Percentiles rank a stretch among this genome's conserved stretches.
These are phyloP conservation scores for Druon quercuslanigerum DNA, from an alignment of 1,140 invertebrate species.

Conservation along the genomic window DNA sequence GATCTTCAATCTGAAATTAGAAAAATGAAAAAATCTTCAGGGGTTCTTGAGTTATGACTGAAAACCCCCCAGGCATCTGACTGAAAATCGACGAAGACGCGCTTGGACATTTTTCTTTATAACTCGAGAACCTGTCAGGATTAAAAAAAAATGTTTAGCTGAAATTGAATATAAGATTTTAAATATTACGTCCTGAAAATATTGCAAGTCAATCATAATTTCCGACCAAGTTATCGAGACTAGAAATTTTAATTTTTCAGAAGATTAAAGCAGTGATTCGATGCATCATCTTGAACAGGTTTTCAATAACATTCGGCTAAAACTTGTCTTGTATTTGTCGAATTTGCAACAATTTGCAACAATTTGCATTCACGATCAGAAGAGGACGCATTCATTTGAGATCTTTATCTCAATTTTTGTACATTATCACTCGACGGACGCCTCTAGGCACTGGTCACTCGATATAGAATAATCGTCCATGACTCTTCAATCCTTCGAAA, in stretches of 20 bases:
- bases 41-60: too few relatives aligned
- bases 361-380: slow-evolving; percentile 20
- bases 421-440: slow-evolving; percentile 31
- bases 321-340: slow-evolving; percentile 17
- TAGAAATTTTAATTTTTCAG: neutral
- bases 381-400: slow-evolving; percentile 13
- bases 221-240: neutral
- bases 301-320: neutral
- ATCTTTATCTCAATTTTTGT: slow-evolving; percentile 26
- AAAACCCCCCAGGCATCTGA: too few relatives aligned
- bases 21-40: too few relatives aligned
- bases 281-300: neutral
- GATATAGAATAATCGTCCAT: slow-evolving; percentile 40
- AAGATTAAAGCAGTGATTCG: slow-evolving; percentile 1
- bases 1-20: too few relatives aligned
- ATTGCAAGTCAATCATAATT: neutral
- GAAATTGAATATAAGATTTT: too few relatives aligned
- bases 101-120: too few relatives aligned
- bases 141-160: too few relatives aligned
- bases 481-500: slow-evolving; percentile 23
- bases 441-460: slow-evolving; percentile 37
- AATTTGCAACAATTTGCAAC: neutral
- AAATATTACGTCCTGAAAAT: too few relatives aligned
- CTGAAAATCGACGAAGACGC: too few relatives aligned
- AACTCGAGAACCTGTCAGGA: too few relatives aligned